Conservation (phyloP, 2,113 vertebrate genomes). For the Urocitellus parryii region DNA sequence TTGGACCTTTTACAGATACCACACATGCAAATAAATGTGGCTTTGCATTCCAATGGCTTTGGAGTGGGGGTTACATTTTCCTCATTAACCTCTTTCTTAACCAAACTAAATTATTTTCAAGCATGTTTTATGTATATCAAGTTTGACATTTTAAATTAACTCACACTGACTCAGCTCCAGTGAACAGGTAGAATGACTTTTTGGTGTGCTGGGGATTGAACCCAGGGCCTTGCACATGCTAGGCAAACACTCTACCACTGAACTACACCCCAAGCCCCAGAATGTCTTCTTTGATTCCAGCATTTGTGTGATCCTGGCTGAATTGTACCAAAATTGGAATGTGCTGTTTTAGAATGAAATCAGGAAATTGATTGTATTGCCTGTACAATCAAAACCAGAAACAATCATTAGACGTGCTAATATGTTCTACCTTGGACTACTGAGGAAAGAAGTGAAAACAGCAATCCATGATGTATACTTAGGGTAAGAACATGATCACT, state of each 20-base stretch:
- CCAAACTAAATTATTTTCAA: slow-evolving; percentile 83
- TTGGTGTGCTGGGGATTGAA: background rate
- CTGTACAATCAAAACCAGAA: slow-evolving; percentile 16
- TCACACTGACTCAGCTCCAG: slow-evolving; percentile 65
- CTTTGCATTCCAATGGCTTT: slow-evolving; percentile 84
- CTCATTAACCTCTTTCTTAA: slow-evolving; percentile 85
- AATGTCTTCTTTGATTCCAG: slow-evolving; percentile 34
- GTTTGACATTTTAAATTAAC: slow-evolving; percentile 81
- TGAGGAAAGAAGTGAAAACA: slow-evolving; percentile 30
- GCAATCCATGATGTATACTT: background rate
- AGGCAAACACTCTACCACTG: background rate
- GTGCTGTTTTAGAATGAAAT: slow-evolving; percentile 34
- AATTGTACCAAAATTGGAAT: background rate
- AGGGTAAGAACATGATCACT: background rate
- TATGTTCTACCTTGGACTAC: background rate
- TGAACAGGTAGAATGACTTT: slow-evolving; percentile 30
- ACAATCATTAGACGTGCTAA: background rate
- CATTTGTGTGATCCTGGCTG: slow-evolving; percentile 43
- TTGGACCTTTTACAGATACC: slow-evolving; percentile 85
- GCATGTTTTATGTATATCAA: slow-evolving; percentile 81
- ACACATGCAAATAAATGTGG: slow-evolving; percentile 84
- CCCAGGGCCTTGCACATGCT: background rate
- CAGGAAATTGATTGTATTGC: background rate
- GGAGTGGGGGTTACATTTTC: slow-evolving; percentile 82
- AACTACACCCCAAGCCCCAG: background rate